Percentiles rank a stretch among this genome's conserved stretches.
These are phyloP conservation scores for human (Homo sapiens) DNA, from an alignment of 2,113 vertebrate genomes.

Conservation along the genomic window DNA sequence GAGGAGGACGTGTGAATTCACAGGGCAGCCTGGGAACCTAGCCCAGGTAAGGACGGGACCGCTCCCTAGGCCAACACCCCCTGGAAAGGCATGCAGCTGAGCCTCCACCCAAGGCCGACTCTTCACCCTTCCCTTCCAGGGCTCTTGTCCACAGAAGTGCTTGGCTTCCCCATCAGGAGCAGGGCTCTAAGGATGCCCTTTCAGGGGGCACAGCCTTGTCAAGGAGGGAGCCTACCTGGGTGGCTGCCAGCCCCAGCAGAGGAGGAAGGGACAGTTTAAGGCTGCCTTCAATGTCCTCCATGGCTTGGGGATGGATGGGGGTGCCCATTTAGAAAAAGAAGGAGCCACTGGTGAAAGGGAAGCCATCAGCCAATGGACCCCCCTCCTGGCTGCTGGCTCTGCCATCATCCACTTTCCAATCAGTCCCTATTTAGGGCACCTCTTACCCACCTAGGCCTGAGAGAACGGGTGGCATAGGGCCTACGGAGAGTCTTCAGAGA, in stretches of 20 bases:
- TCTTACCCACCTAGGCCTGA: neutral
- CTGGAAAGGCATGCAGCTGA: neutral
- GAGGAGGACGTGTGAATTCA: too few relatives aligned
- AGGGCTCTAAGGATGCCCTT: neutral
- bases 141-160: too few relatives aligned
- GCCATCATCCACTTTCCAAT: neutral
- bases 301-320: accelerated
- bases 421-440: neutral
- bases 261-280: accelerated
- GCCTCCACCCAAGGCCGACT: neutral
- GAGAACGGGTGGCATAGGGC: neutral
- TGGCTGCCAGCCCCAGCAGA: neutral
- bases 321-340: neutral
- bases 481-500: neutral
- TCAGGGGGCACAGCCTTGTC: accelerated
- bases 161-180: too few relatives aligned
- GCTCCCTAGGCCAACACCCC: neutral
- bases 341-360: neutral
- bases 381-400: neutral
- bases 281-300: neutral
- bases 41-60: neutral
- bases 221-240: neutral
- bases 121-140: neutral
- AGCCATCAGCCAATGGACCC: neutral
- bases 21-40: accelerated